Conservation (phyloP, 2,797 vertebrate species). For the Spinus olivaceus region DNA sequence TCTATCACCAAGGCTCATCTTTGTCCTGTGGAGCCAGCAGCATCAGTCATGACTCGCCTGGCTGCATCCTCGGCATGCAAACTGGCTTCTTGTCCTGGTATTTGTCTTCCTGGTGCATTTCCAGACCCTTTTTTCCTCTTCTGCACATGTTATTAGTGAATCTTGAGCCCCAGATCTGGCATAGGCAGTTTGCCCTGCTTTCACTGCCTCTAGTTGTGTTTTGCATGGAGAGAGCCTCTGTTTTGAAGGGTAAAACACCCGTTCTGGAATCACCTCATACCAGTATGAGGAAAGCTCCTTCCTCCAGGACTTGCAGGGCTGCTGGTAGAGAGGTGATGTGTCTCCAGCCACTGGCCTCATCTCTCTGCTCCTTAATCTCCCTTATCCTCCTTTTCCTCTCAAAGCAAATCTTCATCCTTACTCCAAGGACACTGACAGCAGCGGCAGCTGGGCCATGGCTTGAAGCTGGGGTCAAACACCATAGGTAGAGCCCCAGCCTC, state of each 20-base stretch:
- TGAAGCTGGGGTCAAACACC: background rate
- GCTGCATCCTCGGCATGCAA: accelerated
- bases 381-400: background rate
- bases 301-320: background rate
- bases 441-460: background rate
- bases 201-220: background rate
- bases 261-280: background rate
- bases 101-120: background rate
- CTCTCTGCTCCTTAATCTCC: background rate
- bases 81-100: background rate
- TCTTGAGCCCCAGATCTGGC: background rate
- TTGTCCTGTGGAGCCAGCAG: background rate
- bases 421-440: background rate
- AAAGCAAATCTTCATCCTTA: accelerated
- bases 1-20: background rate
- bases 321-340: background rate
- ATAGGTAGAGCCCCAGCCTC: background rate
- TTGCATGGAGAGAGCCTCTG: background rate
- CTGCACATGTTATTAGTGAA: background rate
- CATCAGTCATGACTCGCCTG: background rate
- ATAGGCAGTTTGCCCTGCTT: background rate
- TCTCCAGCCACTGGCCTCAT: background rate
- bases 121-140: background rate
- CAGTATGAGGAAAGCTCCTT: background rate
- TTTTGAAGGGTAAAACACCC: background rate